Conservation (phyloP, 2,888 invertebrate species). For the Brachyptera risi region DNA sequence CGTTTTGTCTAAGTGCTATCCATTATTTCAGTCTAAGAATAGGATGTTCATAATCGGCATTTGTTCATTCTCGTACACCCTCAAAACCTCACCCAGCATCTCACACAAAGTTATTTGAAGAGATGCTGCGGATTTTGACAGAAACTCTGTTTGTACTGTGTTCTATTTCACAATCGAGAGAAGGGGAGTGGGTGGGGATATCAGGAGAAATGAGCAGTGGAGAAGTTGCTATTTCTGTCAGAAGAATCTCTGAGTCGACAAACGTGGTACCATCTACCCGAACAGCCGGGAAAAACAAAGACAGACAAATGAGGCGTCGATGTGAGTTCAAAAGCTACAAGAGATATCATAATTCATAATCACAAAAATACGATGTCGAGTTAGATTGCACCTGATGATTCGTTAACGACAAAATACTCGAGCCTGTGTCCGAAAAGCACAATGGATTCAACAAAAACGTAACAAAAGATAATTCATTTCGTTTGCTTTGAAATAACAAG, state of each 20-base stretch:
- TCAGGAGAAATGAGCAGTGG: background rate
- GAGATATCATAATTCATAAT: background rate
- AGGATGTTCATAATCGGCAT: constrained; percentile 20
- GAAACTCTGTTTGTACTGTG: constrained; percentile 25
- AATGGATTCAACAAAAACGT: too few species aligned
- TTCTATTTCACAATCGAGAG: constrained; percentile 22
- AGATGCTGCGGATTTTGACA: constrained; percentile 24
- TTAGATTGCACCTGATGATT: background rate
- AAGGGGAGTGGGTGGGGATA: constrained; percentile 3
- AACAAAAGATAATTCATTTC: background rate
- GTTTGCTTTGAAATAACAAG: background rate
- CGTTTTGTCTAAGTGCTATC: constrained; percentile 20
- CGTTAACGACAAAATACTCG: too few species aligned
- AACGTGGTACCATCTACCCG: too few species aligned
- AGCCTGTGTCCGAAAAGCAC: too few species aligned
- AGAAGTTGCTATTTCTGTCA: constrained; percentile 13
- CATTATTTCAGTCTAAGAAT: constrained; percentile 26
- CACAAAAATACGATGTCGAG: background rate
- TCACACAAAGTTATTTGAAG: constrained; percentile 17
- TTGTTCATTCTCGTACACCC: constrained; percentile 5
- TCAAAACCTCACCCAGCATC: constrained; percentile 3
- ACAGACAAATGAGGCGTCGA: background rate
- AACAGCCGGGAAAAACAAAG: constrained; percentile 6
- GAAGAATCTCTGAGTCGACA: background rate
- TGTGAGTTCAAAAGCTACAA: background rate